phyloP scores from a whole-genome alignment of 1,140 invertebrate genomes.

The Diabrotica virgifera region DNA sequence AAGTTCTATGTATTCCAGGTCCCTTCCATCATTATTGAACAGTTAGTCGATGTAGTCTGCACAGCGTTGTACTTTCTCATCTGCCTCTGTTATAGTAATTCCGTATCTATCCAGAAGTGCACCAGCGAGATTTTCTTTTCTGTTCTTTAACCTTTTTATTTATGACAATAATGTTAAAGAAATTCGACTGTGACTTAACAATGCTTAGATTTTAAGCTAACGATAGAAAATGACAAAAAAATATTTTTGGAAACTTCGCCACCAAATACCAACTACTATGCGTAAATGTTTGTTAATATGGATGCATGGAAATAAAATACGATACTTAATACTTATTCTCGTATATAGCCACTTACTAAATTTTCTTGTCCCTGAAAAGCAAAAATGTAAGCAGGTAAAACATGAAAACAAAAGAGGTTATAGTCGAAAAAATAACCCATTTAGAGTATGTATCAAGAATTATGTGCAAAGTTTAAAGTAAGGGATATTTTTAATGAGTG shows the following conservation, averaged over 20 bases:
- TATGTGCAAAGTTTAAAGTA: too few species aligned
- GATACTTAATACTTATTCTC: constrained; percentile 6
- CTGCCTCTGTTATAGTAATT: too few species aligned
- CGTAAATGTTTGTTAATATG: not conserved
- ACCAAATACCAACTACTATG: not conserved
- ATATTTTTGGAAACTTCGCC: not conserved
- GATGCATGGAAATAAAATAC: not conserved
- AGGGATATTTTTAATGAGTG: not conserved
- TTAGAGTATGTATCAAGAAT: not conserved
- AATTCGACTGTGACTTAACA: too few species aligned
- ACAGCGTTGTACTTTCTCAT: too few species aligned
- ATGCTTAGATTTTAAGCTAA: too few species aligned
- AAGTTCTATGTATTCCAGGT: too few species aligned
- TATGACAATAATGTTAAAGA: too few species aligned
- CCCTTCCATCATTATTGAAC: too few species aligned
- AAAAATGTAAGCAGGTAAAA: constrained; percentile 47
- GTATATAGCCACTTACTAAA: constrained; percentile 62
- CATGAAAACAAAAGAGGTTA: constrained; percentile 27
- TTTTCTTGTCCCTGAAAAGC: constrained; percentile 70
- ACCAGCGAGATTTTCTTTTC: too few species aligned
- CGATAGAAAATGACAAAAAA: not conserved
- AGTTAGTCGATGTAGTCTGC: too few species aligned
- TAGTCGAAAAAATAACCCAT: constrained; percentile 5
- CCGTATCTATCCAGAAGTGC: too few species aligned
- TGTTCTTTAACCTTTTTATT: too few species aligned